A percentile compares a stretch with the other conserved stretches of the same genome.
Conservation (phyloP, 2,113 vertebrate species). For the Pterocles gutturalis region DNA sequence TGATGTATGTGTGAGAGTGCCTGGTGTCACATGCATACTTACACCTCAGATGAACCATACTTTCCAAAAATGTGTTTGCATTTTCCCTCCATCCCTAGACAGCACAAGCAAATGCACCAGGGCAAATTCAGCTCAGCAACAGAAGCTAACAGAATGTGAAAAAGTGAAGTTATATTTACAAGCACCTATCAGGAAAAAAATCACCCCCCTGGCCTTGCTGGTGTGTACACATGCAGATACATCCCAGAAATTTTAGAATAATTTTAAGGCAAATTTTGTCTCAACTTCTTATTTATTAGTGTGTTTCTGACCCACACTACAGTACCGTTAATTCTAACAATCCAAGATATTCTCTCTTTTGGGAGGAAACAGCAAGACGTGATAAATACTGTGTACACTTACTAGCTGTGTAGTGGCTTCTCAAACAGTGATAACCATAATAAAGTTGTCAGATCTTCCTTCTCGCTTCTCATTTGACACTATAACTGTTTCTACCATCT, state of each 20-base stretch:
- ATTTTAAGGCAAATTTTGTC: background rate
- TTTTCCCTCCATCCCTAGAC: background rate
- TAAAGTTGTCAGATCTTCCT: constrained; percentile 18
- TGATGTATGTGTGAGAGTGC: background rate
- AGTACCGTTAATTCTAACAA: background rate
- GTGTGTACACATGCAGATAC: background rate
- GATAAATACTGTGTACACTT: background rate
- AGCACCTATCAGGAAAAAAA: background rate
- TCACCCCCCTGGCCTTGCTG: background rate
- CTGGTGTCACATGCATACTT: background rate
- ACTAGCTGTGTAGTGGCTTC: background rate
- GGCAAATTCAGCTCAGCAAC: background rate
- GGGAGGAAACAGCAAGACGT: background rate
- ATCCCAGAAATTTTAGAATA: background rate
- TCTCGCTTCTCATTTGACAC: constrained; percentile 1
- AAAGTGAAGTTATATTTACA: background rate
- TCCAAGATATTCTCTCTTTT: background rate
- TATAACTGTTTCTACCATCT: background rate
- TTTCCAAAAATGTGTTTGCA: background rate
- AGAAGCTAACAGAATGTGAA: background rate
- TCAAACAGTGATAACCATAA: constrained; percentile 12
- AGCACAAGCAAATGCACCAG: background rate
- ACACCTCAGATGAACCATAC: background rate
- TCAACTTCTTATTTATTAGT: background rate
- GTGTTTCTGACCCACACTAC: background rate